Percentiles rank a stretch among this genome's conserved stretches.
Conservation (phyloP, 2,113 vertebrate species). For the Clupea harengus region DNA sequence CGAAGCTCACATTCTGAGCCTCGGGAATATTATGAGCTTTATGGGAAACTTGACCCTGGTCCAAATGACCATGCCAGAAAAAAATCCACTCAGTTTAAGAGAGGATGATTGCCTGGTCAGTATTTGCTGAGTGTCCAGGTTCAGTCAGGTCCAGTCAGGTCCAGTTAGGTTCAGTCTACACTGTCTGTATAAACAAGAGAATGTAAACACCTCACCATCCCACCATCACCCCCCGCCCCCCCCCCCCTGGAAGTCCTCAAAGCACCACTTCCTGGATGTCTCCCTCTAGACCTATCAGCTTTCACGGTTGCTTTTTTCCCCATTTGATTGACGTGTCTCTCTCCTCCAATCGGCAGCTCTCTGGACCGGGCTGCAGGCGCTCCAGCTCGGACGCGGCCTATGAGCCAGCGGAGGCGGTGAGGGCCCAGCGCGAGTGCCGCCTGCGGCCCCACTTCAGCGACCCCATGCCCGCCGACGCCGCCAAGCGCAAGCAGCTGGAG, state of each 20-base stretch:
- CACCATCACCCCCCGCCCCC: not conserved
- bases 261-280: not conserved
- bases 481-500: constrained; percentile 88
- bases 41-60: not conserved
- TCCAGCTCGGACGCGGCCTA: constrained; percentile 83
- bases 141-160: not conserved
- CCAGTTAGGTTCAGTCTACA: not conserved
- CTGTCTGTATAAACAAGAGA: not conserved
- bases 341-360: constrained; percentile 60
- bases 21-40: not conserved
- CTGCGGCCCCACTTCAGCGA: constrained; percentile 85
- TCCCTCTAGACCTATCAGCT: not conserved
- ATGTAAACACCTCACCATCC: not conserved
- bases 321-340: constrained; percentile 51
- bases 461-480: constrained; percentile 82
- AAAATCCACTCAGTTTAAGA: not conserved
- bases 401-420: constrained; percentile 76
- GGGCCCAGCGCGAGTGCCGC: constrained; percentile 80
- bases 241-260: too few relatives aligned
- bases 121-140: not conserved
- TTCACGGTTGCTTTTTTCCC: not conserved
- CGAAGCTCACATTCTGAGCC: not conserved
- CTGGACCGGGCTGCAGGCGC: constrained; percentile 74
- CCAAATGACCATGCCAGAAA: not conserved
- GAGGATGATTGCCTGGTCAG: not conserved